phyloP scores from a whole-genome alignment of 2,113 vertebrate genomes.

The Machaerirhynchus nigripectus region DNA sequence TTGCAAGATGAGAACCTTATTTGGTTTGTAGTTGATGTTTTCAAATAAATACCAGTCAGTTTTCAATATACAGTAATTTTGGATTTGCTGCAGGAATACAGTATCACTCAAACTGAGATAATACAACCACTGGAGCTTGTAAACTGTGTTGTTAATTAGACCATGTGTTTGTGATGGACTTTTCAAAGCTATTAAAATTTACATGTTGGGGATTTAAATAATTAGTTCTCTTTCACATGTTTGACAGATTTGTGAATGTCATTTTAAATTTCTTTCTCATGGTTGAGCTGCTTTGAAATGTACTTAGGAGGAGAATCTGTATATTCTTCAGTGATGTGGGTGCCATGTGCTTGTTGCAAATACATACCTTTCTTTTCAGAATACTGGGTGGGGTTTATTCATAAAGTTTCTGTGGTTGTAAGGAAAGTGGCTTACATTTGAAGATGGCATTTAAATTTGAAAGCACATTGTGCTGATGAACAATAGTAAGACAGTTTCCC shows the following conservation, averaged over 20 bases:
- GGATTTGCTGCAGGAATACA: conserved; percentile 3
- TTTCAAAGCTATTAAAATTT: conserved; percentile 43
- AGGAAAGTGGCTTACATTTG: background rate
- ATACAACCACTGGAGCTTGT: conserved; percentile 15
- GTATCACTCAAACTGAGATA: conserved; percentile 20
- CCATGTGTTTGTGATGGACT: conserved; percentile 39
- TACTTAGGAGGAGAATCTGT: background rate
- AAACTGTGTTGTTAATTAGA: conserved; percentile 39
- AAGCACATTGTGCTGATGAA: background rate
- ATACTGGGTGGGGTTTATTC: background rate
- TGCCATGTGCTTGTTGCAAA: background rate
- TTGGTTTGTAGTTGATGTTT: background rate
- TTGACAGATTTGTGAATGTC: conserved; percentile 31
- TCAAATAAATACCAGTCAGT: background rate
- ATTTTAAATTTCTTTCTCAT: background rate
- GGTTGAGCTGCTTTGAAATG: conserved; percentile 10
- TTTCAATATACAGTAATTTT: background rate
- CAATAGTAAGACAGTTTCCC: background rate
- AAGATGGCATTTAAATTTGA: background rate
- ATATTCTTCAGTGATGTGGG: background rate
- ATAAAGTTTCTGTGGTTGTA: background rate
- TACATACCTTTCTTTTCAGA: background rate
- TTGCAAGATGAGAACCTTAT: background rate
- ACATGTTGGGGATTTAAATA: conserved; percentile 14
- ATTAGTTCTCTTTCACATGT: conserved; percentile 27